Base-by-base conservation (phyloP, 2,888 invertebrate species). In the Dicyrtomina minuta region DNA sequence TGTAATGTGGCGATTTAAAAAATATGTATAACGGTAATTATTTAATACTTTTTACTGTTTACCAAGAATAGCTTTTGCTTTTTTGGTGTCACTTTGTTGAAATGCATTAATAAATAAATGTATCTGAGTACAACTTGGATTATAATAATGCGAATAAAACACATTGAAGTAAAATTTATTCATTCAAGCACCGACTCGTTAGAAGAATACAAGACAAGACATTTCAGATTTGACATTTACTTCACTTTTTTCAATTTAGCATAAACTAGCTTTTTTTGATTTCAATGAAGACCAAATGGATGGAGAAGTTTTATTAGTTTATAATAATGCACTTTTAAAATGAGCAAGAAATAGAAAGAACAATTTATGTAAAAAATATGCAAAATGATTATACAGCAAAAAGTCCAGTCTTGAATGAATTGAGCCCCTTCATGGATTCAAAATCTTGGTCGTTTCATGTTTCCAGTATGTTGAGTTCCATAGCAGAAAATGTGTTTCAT, bases 171-270 rank as follows among this genome's bases (percentile, higher is more conserved):
- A 33, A 33, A 41, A 41, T 43, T 24, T 58, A 66, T 61, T 66
- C 39, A 66, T 66, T 72, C 39, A 70, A 70, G 70, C 70, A 72
- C 70, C 70, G 44, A 68, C 70, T 72, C 68, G 70, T 70, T 70
- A 68, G 24, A 39, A 65, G 66, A 55, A 64, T 65, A 61, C 60
- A 58, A 66, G 53, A 70, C 58, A 44, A 66, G 22, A 62, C 68
- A 68, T 59, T 64, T 51, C 17, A 58, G 33, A 26, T 46, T 46
- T 6, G 46, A 46, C 33, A 33, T 33, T 33, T 33, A 33, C 33
- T 33, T 33, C 33, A 33, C 33, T 33, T 33, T 33, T 33, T 33
- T 33, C 33, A 33, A 33, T 33, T 33, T 33, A 33, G 33, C 33
- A 33, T 33, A 33, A 5, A 33, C 33, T 33, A 33, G 33, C 33